A percentile compares a stretch with the other conserved stretches of the same genome.
These are phyloP conservation scores for Plotosus lineatus DNA, from an alignment of 2,113 vertebrate species.

Conservation along the genomic window DNA sequence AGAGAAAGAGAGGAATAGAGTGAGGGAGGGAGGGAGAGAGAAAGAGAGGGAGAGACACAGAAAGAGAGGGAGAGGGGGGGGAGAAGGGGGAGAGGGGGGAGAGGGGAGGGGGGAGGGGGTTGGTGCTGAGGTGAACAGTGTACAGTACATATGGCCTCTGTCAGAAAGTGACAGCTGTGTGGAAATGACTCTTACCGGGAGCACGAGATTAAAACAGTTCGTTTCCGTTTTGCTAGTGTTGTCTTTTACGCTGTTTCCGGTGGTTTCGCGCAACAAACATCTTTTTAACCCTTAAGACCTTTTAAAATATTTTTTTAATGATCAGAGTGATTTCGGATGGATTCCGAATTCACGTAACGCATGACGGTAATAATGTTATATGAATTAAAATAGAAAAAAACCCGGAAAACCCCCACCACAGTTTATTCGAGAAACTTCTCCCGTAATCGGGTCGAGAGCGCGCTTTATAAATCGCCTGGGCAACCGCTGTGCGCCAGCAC, in stretches of 20 bases:
- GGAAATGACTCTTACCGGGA: neutral
- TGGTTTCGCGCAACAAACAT: neutral
- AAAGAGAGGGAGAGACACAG: neutral
- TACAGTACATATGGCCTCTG: conserved; percentile 65
- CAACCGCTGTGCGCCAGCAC: conserved; percentile 55
- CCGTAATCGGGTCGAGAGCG: neutral
- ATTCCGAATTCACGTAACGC: too few relatives aligned
- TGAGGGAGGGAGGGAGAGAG: neutral
- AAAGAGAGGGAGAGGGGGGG: neutral
- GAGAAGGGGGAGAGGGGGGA: conserved; percentile 5
- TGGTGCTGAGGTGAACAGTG: conserved; percentile 36
- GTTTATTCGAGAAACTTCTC: neutral
- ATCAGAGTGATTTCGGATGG: too few relatives aligned
- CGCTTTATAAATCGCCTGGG: conserved; percentile 58
- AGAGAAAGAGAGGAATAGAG: conserved; percentile 1
- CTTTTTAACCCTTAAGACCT: too few relatives aligned
- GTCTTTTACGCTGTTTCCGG: neutral
- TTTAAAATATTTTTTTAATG: too few relatives aligned
- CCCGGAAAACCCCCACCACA: neutral
- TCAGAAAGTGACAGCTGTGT: conserved; percentile 64
- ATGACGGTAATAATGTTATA: neutral
- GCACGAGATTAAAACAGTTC: neutral
- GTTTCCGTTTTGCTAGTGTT: neutral
- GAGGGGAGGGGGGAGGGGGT: conserved; percentile 10
- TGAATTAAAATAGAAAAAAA: neutral